A percentile compares a stretch with the other conserved stretches of the same genome.
phyloP scores from a whole-genome alignment of 2,797 vertebrate species.

The Leptoclinus maculatus region DNA sequence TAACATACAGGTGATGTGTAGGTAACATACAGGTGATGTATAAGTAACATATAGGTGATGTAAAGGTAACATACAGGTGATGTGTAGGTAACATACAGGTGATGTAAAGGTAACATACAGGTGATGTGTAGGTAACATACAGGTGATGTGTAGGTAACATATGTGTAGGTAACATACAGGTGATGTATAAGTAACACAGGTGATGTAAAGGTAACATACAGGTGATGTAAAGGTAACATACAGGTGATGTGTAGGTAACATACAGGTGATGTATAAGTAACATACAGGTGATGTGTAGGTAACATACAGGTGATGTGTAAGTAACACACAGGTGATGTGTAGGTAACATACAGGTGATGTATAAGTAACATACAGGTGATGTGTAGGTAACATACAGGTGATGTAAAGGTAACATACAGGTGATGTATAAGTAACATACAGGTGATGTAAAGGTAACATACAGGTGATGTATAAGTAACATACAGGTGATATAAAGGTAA shows the following conservation, averaged over 20 bases:
- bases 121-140: neutral
- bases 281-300: neutral
- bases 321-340: neutral
- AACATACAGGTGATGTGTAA: neutral
- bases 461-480: neutral
- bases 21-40: too few species aligned
- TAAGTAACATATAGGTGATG: neutral
- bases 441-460: neutral
- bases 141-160: too few species aligned
- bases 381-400: neutral
- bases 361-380: too few species aligned
- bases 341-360: neutral
- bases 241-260: neutral
- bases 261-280: neutral
- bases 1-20: neutral
- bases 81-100: neutral
- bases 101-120: neutral
- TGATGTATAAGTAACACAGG: constrained; percentile 57
- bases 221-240: neutral
- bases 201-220: neutral
- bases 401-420: neutral
- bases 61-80: neutral
- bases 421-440: neutral
- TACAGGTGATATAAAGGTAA: neutral
- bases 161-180: neutral